Evolutionary conservation across 2,888 invertebrate genomes (phyloP).

Genomic region (Drosophila subsilvestris): DNA sequence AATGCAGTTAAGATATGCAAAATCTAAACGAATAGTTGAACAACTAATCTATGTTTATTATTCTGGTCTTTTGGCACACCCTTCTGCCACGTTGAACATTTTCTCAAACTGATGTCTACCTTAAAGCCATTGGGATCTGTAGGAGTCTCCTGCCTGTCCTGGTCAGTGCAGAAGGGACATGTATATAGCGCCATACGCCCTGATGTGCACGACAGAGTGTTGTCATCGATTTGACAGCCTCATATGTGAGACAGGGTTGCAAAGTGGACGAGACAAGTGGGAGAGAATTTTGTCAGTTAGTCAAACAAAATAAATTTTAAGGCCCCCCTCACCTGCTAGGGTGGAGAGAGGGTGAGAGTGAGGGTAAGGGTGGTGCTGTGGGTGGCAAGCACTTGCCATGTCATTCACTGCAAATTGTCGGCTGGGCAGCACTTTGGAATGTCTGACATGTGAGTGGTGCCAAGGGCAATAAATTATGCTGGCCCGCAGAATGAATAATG

Average conservation of each 20-base stretch:
- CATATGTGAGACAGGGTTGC: conserved; percentile 17
- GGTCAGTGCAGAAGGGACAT: conserved; percentile 54
- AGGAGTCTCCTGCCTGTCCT: conserved; percentile 75
- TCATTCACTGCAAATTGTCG: conserved; percentile 69
- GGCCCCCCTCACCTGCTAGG: conserved; percentile 15
- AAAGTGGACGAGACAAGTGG: conserved; percentile 24
- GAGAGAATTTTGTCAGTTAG: conserved; percentile 49
- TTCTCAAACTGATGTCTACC: conserved; percentile 91
- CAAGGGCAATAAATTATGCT: conserved; percentile 72
- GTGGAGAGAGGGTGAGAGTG: no score
- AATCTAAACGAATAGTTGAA: neutral
- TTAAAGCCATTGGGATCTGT: conserved; percentile 92
- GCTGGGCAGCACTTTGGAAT: conserved; percentile 57
- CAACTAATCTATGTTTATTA: neutral
- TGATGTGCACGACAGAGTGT: conserved; percentile 38
- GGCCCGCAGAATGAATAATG: conserved; percentile 70
- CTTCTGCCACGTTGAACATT: conserved; percentile 89
- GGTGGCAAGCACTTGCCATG: conserved; percentile 40
- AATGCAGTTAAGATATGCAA: neutral
- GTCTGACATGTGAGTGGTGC: conserved; percentile 62
- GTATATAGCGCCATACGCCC: conserved; percentile 56
- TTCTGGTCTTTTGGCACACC: conserved; percentile 95
- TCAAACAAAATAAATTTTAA: conserved; percentile 54
- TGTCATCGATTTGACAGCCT: conserved; percentile 60
- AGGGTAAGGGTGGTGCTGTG: neutral